Percentiles rank a stretch among this genome's conserved stretches.
Conservation (phyloP, 2,113 vertebrate genomes). For the Dicentrarchus labrax region DNA sequence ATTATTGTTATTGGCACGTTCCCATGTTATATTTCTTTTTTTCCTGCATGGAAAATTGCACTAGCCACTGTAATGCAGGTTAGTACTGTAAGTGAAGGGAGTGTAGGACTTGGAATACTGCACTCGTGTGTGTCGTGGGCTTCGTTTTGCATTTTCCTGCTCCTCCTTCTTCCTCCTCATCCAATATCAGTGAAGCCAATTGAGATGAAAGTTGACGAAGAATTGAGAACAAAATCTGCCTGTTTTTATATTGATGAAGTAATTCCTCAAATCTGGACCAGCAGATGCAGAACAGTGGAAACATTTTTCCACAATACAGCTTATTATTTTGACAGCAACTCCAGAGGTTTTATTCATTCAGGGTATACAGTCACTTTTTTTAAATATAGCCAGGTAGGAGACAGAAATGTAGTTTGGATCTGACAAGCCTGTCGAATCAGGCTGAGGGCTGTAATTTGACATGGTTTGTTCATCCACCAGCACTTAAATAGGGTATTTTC, state of each 20-base stretch:
- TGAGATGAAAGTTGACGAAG: conserved; percentile 18
- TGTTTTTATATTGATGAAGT: conserved; percentile 22
- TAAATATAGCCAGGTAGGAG: conserved; percentile 46
- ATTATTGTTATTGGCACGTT: conserved; percentile 43
- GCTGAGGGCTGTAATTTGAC: conserved; percentile 79
- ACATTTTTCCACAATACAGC: conserved; percentile 31
- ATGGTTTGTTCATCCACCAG: conserved; percentile 73
- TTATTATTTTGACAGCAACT: conserved; percentile 54
- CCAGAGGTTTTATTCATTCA: conserved; percentile 19
- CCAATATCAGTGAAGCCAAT: not conserved
- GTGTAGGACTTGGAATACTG: not conserved
- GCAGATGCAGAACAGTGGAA: conserved; percentile 11
- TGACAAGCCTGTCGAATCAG: conserved; percentile 78
- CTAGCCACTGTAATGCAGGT: conserved; percentile 9
- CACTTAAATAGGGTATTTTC: conserved; percentile 48
- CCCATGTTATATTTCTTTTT: conserved; percentile 10
- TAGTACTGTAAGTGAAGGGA: not conserved
- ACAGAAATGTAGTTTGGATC: conserved; percentile 62
- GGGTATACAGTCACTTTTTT: conserved; percentile 7
- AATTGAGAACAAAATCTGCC: conserved; percentile 1
- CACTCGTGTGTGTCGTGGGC: not conserved
- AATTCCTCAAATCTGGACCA: conserved; percentile 21
- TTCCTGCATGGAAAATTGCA: conserved; percentile 25
- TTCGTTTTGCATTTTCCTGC: not conserved
- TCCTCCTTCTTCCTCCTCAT: not conserved